Base-by-base conservation (phyloP, 2,113 vertebrate species). In the Hippoglossus stenolepis region DNA sequence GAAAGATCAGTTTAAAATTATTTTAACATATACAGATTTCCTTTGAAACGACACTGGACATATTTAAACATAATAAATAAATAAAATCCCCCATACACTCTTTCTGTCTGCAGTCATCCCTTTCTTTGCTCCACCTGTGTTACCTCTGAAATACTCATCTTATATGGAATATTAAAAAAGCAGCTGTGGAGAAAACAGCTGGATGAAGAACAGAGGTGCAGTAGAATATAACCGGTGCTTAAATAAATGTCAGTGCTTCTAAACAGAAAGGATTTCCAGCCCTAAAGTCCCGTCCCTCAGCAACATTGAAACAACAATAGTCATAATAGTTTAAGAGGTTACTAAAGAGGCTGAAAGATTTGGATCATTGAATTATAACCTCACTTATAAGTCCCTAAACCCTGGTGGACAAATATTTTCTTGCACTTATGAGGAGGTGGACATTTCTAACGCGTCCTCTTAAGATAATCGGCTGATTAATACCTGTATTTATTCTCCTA, bases 211-310 rank as follows among this genome's bases (percentile, higher is more conserved):
- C n/a, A 73, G 77, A 73, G 64, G 77, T 51, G 68, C n/a, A 2
- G 63, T 53, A 65, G 66, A 56, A 65, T 70, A 73, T 63, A 84
- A 69, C 10, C 17, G 18, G 10, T 31, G 31, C 31, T 31, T 8
- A 31, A 31, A 31, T 31, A 89, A 91, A 93, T 86, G 81, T 90
- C 87, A 78, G 49, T 0, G n/a, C 72, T 57, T 43, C 85, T 79
- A 85, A 84, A 85, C 11, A n/a, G 47, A 10, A 47, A 68, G 35
- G 78, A 76, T 85, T 85, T 31, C 85, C 17, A 51, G 59, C 64
- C 73, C 15, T 43, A 18, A 63, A 51, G 2, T 20, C 14, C 9
- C 13, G 2, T 47, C 73, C 56, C 45, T 43, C 20, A 12, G 58
- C 47, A 70, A 68, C 17, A 64, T n/a, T 70, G 59, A 38, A 70